Base-by-base conservation (phyloP, 2,888 invertebrate species). In the Leptopterna dolabrata region DNA sequence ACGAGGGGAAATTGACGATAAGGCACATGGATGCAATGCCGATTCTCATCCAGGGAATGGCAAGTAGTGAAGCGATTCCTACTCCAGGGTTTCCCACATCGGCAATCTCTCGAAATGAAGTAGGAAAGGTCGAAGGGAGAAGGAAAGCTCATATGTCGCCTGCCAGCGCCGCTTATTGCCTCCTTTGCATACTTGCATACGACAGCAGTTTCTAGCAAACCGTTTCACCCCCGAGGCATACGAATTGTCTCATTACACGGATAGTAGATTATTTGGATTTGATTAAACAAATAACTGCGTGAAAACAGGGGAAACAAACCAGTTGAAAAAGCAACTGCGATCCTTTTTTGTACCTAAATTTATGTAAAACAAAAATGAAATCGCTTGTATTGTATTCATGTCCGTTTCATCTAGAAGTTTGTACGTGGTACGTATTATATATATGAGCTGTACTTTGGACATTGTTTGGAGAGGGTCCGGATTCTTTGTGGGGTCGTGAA, bases 101-200 rank as follows among this genome's bases (percentile, higher is more conserved):
- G 63, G 63, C 63, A 63, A 63, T 63, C 63, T 27, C 63, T 63
- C 63, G 63, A 63, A 63, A 63, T 63, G 63, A 63, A 63, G 63
- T 63, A 63, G 63, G 63, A 63, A 63, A 63, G 63, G 78, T 36
- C 78, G 78, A 43, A 36, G 41, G 41, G 36, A 24, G 76, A 76
- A 45, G 13, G 24, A 29, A 63, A 63, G 81, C 81, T 55, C 81
- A 81, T 81, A 81, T 81, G 81, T 81, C 81, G 51, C 14, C 81
- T 81, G 81, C 81, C 81, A 81, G 51, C 7, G 51, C 29, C 16
- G 51, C 55, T 81, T 81, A 81, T 81, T 81, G 81, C 81, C 81
- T 81, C 47, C 51, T 81, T 81, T 81, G 81, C 81, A 81, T 81
- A 81, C 30, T n/a, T n/a, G n/a, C n/a, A n/a, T 63, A 63, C 63